Evolutionary conservation across 2,888 invertebrate species (phyloP).

Genomic region (Seladonia tumulorum): DNA sequence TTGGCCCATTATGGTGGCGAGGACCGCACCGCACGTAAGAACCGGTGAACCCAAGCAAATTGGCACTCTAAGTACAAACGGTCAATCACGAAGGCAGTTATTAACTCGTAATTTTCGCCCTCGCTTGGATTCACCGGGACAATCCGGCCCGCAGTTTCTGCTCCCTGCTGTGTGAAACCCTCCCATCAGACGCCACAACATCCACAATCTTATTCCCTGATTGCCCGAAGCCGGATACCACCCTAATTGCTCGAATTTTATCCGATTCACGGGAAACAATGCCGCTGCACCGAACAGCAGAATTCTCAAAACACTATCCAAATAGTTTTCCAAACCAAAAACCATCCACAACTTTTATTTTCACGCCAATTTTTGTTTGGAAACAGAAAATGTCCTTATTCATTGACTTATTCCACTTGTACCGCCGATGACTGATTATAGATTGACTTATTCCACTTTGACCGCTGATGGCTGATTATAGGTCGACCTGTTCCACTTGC

Average conservation of each 20-base stretch:
- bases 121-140: slow-evolving; percentile 25
- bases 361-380: too few relatives aligned
- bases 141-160: neutral
- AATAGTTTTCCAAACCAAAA: too few relatives aligned
- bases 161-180: neutral
- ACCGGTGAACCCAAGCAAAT: slow-evolving; percentile 40
- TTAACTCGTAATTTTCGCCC: slow-evolving; percentile 52
- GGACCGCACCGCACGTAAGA: slow-evolving; percentile 29
- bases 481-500: neutral
- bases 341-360: too few relatives aligned
- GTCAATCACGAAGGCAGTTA: slow-evolving; percentile 48
- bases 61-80: slow-evolving; percentile 49
- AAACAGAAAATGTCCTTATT: too few relatives aligned
- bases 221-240: neutral
- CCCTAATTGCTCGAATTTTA: slow-evolving; percentile 7
- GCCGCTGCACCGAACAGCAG: neutral
- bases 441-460: too few relatives aligned
- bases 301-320: neutral
- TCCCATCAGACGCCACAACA: slow-evolving; percentile 2
- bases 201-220: slow-evolving; percentile 19
- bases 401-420: too few relatives aligned
- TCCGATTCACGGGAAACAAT: neutral
- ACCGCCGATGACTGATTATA: too few relatives aligned
- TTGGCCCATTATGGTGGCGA: slow-evolving; percentile 25
- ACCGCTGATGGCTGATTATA: neutral